Percentiles rank a stretch among this genome's conserved stretches.
Evolutionary conservation across 1,140 invertebrate species (phyloP).

Genomic region (Drosophila bipectinata): DNA sequence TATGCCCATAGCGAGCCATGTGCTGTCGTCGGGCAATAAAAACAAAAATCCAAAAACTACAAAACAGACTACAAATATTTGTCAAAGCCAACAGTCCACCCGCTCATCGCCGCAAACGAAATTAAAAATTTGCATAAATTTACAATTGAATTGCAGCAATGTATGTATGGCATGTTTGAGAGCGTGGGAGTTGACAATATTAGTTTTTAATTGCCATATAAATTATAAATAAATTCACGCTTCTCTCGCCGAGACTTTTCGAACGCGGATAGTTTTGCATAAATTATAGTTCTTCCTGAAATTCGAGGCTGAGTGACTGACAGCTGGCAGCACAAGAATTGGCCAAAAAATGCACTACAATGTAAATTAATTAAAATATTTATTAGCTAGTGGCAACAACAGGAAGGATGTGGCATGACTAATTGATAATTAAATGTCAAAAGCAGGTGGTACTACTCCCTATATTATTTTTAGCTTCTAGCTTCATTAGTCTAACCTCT

Average conservation of each 20-base stretch:
- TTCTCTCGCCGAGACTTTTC: conserved; percentile 26
- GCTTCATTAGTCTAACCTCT: conserved; percentile 33
- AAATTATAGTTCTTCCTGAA: conserved; percentile 47
- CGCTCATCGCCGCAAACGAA: conserved; percentile 36
- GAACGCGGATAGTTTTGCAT: conserved; percentile 66
- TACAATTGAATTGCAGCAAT: conserved; percentile 55
- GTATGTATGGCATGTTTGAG: background rate
- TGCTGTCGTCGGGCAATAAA: conserved; percentile 37
- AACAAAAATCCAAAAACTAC: conserved; percentile 33
- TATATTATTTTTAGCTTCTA: no score
- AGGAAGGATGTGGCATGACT: conserved; percentile 24
- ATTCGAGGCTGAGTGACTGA: conserved; percentile 17
- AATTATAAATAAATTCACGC: conserved; percentile 76
- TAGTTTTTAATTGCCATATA: conserved; percentile 81
- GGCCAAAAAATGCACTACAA: conserved; percentile 42
- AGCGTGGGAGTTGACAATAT: conserved; percentile 63
- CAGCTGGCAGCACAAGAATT: conserved; percentile 10
- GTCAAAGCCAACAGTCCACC: conserved; percentile 13
- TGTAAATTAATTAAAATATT: conserved; percentile 80
- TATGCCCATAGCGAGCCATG: conserved; percentile 44
- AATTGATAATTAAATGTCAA: conserved; percentile 71
- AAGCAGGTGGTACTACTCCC: conserved; percentile 8
- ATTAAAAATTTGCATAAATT: conserved; percentile 79
- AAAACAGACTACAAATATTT: conserved; percentile 17
- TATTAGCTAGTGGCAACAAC: conserved; percentile 45